These are phyloP conservation scores for Aegithalos caudatus DNA, from an alignment of 2,113 vertebrate species.

Conservation along the genomic window DNA sequence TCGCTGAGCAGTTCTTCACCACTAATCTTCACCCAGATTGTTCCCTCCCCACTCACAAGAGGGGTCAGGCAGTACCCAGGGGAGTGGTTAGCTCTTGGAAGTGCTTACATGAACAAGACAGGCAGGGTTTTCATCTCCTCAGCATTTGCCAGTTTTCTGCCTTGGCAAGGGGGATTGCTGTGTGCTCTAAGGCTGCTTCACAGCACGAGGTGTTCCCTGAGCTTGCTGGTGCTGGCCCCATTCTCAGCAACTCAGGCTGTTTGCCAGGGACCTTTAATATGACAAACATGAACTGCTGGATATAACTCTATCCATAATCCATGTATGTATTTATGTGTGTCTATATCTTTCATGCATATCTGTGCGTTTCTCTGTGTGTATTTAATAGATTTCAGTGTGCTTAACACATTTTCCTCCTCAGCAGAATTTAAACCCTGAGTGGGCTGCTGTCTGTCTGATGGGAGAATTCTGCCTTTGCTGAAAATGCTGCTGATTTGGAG, in stretches of 20 bases:
- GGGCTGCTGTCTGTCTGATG: background rate
- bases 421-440: background rate
- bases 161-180: background rate
- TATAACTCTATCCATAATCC: rapidly evolving
- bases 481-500: no score
- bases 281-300: background rate
- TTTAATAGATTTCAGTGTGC: background rate
- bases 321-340: background rate
- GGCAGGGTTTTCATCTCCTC: background rate
- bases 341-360: rapidly evolving
- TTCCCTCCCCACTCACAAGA: background rate
- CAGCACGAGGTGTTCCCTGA: background rate
- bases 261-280: background rate
- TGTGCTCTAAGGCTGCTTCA: background rate
- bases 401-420: background rate
- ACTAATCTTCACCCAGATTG: rapidly evolving
- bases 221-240: background rate
- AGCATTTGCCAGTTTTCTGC: background rate
- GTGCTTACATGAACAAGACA: background rate
- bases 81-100: background rate
- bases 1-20: background rate
- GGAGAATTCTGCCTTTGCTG: background rate
- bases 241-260: background rate
- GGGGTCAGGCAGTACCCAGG: background rate
- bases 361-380: background rate